A percentile compares a stretch with the other conserved stretches of the same genome.
Conservation (phyloP, 2,888 invertebrate genomes). For the Andrena hattorfiana region DNA sequence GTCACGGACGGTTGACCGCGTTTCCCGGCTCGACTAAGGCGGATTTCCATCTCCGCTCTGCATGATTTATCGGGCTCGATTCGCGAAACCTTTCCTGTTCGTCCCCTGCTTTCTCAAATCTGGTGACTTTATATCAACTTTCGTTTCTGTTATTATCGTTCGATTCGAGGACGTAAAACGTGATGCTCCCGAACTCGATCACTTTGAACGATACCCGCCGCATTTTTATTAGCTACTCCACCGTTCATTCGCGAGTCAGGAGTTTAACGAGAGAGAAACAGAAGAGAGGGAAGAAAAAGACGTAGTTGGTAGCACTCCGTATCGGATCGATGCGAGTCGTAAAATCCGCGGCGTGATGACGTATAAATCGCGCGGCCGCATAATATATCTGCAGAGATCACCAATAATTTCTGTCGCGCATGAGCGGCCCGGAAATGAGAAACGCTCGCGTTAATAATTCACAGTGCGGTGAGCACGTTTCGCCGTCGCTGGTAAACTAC, state of each 20-base stretch:
- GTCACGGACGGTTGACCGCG: conserved; percentile 70
- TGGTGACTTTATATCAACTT: not conserved
- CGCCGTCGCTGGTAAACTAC: conserved; percentile 42
- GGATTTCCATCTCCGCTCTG: conserved; percentile 62
- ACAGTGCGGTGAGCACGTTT: conserved; percentile 55
- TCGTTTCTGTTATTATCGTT: not conserved
- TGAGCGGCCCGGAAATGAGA: conserved; percentile 58
- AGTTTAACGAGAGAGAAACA: not conserved
- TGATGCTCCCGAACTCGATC: no score
- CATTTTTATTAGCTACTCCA: not conserved
- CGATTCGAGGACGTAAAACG: not conserved
- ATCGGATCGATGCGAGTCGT: conserved; percentile 40
- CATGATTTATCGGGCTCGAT: conserved; percentile 45
- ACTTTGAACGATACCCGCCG: no score
- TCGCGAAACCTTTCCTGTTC: conserved; percentile 7
- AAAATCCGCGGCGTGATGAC: conserved; percentile 41
- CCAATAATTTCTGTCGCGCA: conserved; percentile 59
- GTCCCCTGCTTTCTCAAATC: not conserved
- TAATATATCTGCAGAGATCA: conserved; percentile 61
- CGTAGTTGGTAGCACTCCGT: not conserved
- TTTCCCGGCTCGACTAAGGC: conserved; percentile 62
- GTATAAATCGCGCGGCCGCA: conserved; percentile 51
- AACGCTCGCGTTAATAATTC: conserved; percentile 64
- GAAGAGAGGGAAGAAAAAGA: not conserved
- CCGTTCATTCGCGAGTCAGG: not conserved